Percentiles rank a stretch among this genome's conserved stretches.
Evolutionary conservation across 2,797 vertebrate species (phyloP).

Genomic region (Myotis pilosus): DNA sequence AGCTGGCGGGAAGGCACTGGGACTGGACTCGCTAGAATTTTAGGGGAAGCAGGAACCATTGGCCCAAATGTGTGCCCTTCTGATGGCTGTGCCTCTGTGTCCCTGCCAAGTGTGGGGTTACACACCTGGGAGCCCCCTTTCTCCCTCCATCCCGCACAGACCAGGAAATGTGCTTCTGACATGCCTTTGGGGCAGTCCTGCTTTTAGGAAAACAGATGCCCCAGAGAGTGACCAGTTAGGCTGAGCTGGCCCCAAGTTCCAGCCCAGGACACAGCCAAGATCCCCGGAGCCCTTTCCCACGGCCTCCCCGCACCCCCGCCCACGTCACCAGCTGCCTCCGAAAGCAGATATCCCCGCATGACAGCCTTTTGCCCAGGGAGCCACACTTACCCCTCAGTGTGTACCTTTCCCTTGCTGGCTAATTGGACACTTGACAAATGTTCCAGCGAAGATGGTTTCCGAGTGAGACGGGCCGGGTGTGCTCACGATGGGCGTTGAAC

Average conservation of each 20-base stretch:
- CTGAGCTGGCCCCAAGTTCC: not conserved
- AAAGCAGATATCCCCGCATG: not conserved
- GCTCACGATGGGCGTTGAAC: constrained; percentile 59
- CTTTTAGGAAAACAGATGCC: not conserved
- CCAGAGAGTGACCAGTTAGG: not conserved
- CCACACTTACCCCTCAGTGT: not conserved
- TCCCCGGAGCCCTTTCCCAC: not conserved
- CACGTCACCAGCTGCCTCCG: not conserved
- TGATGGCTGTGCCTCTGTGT: rapidly evolving
- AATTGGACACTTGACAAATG: constrained; percentile 75
- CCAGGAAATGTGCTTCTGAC: not conserved
- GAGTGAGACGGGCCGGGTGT: constrained; percentile 44
- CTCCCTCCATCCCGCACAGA: not conserved
- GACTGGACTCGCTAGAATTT: too few relatives aligned
- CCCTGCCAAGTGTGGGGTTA: not conserved
- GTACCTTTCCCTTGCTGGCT: constrained; percentile 41
- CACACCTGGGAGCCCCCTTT: not conserved
- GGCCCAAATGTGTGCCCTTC: not conserved
- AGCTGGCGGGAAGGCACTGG: rapidly evolving
- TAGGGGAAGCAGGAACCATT: not conserved
- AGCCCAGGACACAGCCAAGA: not conserved
- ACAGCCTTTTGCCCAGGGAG: not conserved
- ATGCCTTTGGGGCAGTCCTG: not conserved
- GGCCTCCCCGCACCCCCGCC: not conserved
- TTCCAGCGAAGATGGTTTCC: constrained; percentile 15